Percentiles rank a stretch among this genome's conserved stretches.
These are phyloP conservation scores for Hypselothyrea guttata DNA, from an alignment of 2,888 invertebrate species.

Conservation along the genomic window DNA sequence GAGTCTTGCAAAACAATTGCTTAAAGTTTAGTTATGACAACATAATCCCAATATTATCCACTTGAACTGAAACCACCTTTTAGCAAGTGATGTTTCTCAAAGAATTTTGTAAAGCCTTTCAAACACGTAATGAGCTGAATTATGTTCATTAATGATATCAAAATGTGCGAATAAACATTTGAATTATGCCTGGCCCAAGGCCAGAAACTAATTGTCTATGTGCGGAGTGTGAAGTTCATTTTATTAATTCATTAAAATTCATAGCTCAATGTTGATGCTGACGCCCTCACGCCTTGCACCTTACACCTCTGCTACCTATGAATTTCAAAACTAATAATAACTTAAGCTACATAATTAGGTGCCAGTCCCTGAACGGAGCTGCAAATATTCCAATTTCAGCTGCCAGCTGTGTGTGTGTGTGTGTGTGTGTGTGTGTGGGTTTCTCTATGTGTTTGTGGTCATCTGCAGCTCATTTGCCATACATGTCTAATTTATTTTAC, in stretches of 20 bases:
- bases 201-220: conserved; percentile 40
- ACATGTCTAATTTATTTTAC: conserved; percentile 72
- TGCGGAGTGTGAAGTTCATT: conserved; percentile 54
- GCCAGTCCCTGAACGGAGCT: conserved; percentile 42
- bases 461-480: conserved; percentile 36
- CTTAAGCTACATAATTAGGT: conserved; percentile 71
- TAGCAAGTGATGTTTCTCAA: conserved; percentile 8
- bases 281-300: conserved; percentile 5
- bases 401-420: not conserved
- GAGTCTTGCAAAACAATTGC: no score
- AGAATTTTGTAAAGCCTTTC: conserved; percentile 8
- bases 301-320: no score
- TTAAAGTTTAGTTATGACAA: not conserved
- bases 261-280: conserved; percentile 52
- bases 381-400: conserved; percentile 13
- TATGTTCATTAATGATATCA: conserved; percentile 65
- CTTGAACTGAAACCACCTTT: conserved; percentile 1
- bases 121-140: conserved; percentile 35
- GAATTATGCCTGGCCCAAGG: conserved; percentile 48
- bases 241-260: conserved; percentile 75
- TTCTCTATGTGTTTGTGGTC: conserved; percentile 10
- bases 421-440: not conserved
- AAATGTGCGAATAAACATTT: conserved; percentile 65
- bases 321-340: conserved; percentile 66
- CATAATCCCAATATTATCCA: no score